Evolutionary conservation across 1,140 invertebrate species (phyloP).

Genomic region (Drosophila ficusphila): DNA sequence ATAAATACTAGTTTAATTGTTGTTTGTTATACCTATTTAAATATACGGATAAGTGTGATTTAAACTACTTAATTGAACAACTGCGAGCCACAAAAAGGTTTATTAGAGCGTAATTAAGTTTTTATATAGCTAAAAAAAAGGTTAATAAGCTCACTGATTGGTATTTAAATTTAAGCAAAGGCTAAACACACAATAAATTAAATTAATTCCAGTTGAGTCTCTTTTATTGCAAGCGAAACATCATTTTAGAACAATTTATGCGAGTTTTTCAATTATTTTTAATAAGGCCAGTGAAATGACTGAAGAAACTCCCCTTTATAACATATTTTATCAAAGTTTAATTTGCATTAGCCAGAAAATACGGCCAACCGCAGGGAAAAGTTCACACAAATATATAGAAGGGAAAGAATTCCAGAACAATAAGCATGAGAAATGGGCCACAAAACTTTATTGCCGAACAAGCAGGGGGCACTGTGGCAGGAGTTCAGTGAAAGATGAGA

Average conservation of each 20-base stretch:
- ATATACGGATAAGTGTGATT: slow-evolving; percentile 38
- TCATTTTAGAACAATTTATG: slow-evolving; percentile 31
- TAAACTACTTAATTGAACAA: slow-evolving; percentile 26
- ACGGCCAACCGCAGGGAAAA: slow-evolving; percentile 31
- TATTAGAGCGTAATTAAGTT: slow-evolving; percentile 31
- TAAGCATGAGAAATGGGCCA: slow-evolving; percentile 48
- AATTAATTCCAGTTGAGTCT: slow-evolving; percentile 29
- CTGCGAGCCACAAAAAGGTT: slow-evolving; percentile 8
- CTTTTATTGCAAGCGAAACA: slow-evolving; percentile 17
- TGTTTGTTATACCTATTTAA: slow-evolving; percentile 48
- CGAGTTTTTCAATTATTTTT: slow-evolving; percentile 69
- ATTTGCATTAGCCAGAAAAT: slow-evolving; percentile 60
- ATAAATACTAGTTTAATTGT: slow-evolving; percentile 44
- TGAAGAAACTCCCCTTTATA: slow-evolving; percentile 9
- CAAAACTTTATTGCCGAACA: slow-evolving; percentile 43
- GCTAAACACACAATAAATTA: slow-evolving; percentile 14
- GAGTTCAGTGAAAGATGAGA: slow-evolving; percentile 23
- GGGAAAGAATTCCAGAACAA: slow-evolving; percentile 42
- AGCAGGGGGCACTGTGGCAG: neutral
- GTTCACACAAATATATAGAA: slow-evolving; percentile 8
- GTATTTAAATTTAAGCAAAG: slow-evolving; percentile 13
- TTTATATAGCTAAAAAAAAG: slow-evolving; percentile 22
- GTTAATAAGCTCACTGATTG: slow-evolving; percentile 23
- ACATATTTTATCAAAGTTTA: slow-evolving; percentile 59
- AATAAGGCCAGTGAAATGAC: slow-evolving; percentile 31